A percentile compares a stretch with the other conserved stretches of the same genome.
These are phyloP conservation scores for Enteromius anoplus DNA, from an alignment of 2,797 vertebrate species.

Conservation along the genomic window DNA sequence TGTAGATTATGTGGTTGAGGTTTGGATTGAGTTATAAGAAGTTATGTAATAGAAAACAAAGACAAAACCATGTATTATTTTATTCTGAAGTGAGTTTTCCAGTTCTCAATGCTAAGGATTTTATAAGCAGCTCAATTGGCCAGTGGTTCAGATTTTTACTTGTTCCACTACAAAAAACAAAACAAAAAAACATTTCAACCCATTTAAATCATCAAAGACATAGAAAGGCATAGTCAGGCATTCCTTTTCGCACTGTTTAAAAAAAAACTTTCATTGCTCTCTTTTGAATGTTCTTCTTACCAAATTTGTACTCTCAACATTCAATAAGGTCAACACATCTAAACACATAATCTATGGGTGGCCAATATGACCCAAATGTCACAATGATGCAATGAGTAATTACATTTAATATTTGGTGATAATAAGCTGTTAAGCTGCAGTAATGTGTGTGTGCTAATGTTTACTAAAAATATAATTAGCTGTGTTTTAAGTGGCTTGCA, in stretches of 20 bases:
- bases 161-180: too few relatives aligned
- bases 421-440: background rate
- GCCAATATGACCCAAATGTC: background rate
- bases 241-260: background rate
- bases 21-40: background rate
- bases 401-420: background rate
- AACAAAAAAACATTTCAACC: background rate
- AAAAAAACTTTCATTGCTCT: background rate
- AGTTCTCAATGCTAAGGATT: background rate
- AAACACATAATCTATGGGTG: background rate
- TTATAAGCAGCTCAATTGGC: background rate
- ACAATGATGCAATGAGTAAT: background rate
- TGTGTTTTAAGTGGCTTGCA: background rate
- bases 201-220: background rate
- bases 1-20: background rate
- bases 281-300: background rate
- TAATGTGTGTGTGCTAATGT: background rate
- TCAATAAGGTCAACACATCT: background rate
- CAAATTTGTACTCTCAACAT: background rate
- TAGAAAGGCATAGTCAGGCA: too few relatives aligned
- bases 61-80: background rate
- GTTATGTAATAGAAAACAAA: background rate
- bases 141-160: background rate
- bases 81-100: background rate
- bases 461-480: background rate